Conservation (phyloP, 2,113 vertebrate genomes). For the Oceanites oceanicus region DNA sequence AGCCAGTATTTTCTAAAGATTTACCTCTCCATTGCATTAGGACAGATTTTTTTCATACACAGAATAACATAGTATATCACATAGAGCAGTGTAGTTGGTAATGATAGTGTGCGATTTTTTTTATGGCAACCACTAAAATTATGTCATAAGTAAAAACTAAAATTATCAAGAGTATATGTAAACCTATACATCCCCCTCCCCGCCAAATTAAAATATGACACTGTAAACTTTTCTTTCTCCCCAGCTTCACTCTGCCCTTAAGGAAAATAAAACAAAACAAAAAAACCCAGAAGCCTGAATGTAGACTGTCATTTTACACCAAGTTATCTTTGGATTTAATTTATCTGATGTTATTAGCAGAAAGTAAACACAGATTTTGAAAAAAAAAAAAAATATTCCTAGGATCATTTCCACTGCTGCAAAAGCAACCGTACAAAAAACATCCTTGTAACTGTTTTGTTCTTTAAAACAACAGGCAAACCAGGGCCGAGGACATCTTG, state of each 20-base stretch:
- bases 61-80: neutral
- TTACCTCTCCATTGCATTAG: neutral
- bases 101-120: accelerated
- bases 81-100: neutral
- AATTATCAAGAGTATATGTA: neutral
- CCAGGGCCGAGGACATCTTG: constrained; percentile 5
- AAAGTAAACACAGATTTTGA: neutral
- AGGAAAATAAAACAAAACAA: neutral
- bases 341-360: neutral
- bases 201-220: neutral
- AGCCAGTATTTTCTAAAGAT: neutral
- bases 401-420: neutral
- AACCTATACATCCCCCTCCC: neutral
- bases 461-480: constrained; percentile 2
- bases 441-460: neutral
- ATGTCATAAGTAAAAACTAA: neutral
- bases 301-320: neutral
- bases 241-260: neutral
- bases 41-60: neutral
- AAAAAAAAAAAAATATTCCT: neutral
- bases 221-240: neutral
- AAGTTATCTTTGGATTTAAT: neutral
- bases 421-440: neutral
- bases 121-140: neutral
- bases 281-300: neutral